Evolutionary conservation across 2,888 invertebrate species (phyloP), one percentile per base, ranked within the genome.

Genomic region (Noctua fimbriata): DNA sequence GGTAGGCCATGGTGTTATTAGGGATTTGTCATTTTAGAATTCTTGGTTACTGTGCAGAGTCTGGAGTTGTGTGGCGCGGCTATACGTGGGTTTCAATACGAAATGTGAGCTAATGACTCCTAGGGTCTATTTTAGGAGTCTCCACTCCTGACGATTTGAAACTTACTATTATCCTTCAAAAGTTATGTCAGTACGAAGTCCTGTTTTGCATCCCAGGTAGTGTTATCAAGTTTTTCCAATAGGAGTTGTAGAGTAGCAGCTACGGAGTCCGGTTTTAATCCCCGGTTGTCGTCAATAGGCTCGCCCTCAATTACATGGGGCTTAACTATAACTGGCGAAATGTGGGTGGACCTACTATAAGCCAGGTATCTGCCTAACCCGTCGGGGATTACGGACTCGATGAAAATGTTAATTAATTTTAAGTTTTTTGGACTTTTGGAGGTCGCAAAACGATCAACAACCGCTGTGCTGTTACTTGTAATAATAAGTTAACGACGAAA

Each of bases 331-430:
- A 52, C 9, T 21, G 9, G 24, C 10, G 24, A 24, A 24, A 55
- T 24, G 55, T 24, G 24, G 55, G 1, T n/a, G n/a, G n/a, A 12
- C 24, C 55, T 55, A 55, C 55, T 55, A 4, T 55, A 10, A 55
- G 58, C 58, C n/a, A 58, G 14, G 12, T 14, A 12, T n/a, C n/a
- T 58, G 1, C 24, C 24, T 12, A 55, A 10, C 58, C 10, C n/a
- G n/a, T n/a, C 1, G 1, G n/a, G 5, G 12, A n/a, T n/a, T 2
- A n/a, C n/a, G 12, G 0, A n/a, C n/a, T 4, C n/a, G 12, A 58
- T n/a, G 12, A 58, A 14, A 58, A 58, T n/a, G 0, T 14, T 58
- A 58, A 14, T 2, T n/a, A 5, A 58, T n/a, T n/a, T 58, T n/a
- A n/a, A 58, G 58, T n/a, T 58, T 14, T 58, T 58, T n/a, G n/a